phyloP scores from a whole-genome alignment of 1,140 invertebrate species.

The Cydia strobilella region DNA sequence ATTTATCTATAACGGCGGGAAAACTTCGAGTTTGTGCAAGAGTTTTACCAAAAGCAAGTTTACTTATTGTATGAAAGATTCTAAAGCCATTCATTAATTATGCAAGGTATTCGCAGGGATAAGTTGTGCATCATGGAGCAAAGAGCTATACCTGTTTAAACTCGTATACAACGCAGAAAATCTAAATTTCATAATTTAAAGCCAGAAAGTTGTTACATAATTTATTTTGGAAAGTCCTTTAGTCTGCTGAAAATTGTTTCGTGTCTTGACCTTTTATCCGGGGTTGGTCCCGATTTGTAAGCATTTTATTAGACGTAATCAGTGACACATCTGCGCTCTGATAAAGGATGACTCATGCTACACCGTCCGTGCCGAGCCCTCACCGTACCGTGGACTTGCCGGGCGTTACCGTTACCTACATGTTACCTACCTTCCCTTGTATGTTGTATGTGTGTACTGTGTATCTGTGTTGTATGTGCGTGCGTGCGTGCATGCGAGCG shows the following conservation, averaged over 20 bases:
- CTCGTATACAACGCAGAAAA: constrained; percentile 20
- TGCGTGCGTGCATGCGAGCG: too few species aligned
- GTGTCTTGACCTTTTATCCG: constrained; percentile 11
- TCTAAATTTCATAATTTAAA: constrained; percentile 2
- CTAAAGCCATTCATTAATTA: constrained; percentile 30
- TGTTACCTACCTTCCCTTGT: too few species aligned
- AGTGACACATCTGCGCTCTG: constrained; percentile 41
- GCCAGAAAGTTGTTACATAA: constrained; percentile 35
- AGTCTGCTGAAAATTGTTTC: not conserved
- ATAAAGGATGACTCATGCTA: not conserved
- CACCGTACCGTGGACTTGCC: too few species aligned
- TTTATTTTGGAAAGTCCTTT: constrained; percentile 12
- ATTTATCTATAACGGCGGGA: constrained; percentile 29
- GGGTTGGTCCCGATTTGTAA: not conserved
- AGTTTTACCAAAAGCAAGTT: constrained; percentile 28
- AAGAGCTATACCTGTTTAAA: constrained; percentile 23
- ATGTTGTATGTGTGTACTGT: too few species aligned
- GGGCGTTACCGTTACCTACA: too few species aligned
- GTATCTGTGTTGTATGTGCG: too few species aligned
- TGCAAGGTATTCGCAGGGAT: constrained; percentile 4
- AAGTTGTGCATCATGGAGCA: constrained; percentile 22
- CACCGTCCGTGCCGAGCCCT: not conserved
- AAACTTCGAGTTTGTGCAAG: constrained; percentile 5
- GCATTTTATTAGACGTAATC: constrained; percentile 35
- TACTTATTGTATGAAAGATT: constrained; percentile 25